A percentile compares a stretch with the other conserved stretches of the same genome.
Evolutionary conservation across 2,888 invertebrate species (phyloP).

Genomic region (Atrina japonica): DNA sequence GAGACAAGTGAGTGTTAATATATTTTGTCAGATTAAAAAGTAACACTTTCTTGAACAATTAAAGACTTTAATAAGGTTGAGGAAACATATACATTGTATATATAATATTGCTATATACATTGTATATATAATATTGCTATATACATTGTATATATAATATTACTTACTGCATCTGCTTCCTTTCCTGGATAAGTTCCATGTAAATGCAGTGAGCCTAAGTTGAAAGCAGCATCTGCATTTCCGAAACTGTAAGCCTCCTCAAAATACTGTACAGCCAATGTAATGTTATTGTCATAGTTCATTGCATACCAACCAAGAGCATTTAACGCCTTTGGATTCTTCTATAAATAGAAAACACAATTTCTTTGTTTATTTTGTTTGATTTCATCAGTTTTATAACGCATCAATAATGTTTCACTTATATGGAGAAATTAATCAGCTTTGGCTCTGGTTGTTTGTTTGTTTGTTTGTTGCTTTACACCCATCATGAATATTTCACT

Average conservation of each 20-base stretch:
- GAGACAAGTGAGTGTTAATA: too few relatives aligned
- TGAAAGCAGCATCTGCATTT: slow-evolving; percentile 74
- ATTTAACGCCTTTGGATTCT: slow-evolving; percentile 72
- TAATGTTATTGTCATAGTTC: slow-evolving; percentile 67
- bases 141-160: neutral
- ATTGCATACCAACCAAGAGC: slow-evolving; percentile 78
- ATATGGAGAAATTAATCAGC: too few relatives aligned
- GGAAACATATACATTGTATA: too few relatives aligned
- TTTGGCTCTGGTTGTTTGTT: too few relatives aligned
- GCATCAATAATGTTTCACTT: too few relatives aligned
- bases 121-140: neutral
- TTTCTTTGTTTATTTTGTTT: neutral
- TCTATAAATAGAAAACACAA: slow-evolving; percentile 54
- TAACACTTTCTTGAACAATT: too few relatives aligned
- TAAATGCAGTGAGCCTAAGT: slow-evolving; percentile 75
- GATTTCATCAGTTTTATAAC: neutral
- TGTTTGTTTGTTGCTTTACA: too few relatives aligned
- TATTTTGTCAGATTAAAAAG: too few relatives aligned
- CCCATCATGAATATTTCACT: too few relatives aligned
- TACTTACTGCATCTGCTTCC: slow-evolving; percentile 63
- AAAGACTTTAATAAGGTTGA: too few relatives aligned
- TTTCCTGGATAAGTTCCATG: slow-evolving; percentile 68
- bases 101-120: neutral
- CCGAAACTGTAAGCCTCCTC: slow-evolving; percentile 65
- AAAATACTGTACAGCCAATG: slow-evolving; percentile 70